phyloP scores from a whole-genome alignment of 2,797 vertebrate genomes.

The Petrocephalus sullivani region DNA sequence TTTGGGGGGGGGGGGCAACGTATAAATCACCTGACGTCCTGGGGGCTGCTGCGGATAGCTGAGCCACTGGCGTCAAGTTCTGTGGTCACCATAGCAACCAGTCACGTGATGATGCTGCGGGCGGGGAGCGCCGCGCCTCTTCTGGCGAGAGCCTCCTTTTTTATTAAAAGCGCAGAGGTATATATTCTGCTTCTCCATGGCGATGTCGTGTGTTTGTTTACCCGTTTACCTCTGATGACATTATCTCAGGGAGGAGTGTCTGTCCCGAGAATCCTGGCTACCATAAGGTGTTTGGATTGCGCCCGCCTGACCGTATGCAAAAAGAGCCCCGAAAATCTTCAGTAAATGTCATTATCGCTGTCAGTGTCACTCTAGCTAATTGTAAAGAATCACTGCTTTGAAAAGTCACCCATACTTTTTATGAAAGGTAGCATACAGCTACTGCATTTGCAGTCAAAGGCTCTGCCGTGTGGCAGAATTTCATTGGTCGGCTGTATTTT shows the following conservation, averaged over 20 bases:
- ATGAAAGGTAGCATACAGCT: neutral
- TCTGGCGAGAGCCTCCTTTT: neutral
- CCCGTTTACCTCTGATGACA: neutral
- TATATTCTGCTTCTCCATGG: neutral
- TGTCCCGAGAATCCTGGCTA: neutral
- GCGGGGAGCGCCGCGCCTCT: neutral
- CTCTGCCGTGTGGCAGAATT: neutral
- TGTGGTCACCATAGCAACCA: slow-evolving; percentile 65
- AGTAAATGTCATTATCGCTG: neutral
- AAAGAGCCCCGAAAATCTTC: neutral
- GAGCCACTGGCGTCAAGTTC: slow-evolving; percentile 59
- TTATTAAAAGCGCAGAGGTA: neutral
- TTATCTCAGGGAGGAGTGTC: neutral
- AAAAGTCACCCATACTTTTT: neutral
- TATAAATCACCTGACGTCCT: slow-evolving; percentile 55
- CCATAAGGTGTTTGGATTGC: neutral
- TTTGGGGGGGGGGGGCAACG: neutral
- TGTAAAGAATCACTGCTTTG: neutral
- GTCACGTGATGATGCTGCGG: slow-evolving; percentile 50
- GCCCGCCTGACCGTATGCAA: neutral
- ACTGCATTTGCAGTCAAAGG: neutral
- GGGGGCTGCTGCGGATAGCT: slow-evolving; percentile 46
- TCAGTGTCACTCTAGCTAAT: neutral
- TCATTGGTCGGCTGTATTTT: neutral
- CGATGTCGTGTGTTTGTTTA: neutral